These are phyloP conservation scores for Macquaria australasica DNA, from an alignment of 2,113 vertebrate genomes.

Conservation along the genomic window DNA sequence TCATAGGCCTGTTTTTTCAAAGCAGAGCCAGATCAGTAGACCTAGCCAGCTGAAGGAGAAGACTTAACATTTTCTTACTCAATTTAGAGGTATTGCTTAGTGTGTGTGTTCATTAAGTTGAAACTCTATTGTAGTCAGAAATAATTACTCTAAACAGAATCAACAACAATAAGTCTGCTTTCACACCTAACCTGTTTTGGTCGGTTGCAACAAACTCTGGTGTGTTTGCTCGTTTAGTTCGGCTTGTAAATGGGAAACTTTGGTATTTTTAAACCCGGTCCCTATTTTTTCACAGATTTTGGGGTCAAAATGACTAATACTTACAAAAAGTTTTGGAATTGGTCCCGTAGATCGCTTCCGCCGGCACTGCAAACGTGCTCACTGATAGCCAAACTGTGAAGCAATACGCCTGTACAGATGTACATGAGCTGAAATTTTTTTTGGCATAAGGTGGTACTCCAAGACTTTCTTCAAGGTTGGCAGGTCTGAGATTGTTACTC, in stretches of 20 bases:
- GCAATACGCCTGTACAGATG: too few species aligned
- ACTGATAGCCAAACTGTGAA: too few species aligned
- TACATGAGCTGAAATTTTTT: too few species aligned
- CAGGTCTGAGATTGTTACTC: too few species aligned
- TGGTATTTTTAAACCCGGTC: too few species aligned
- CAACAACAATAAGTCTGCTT: background rate
- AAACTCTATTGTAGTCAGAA: background rate
- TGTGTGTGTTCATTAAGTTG: background rate
- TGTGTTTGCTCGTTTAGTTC: background rate
- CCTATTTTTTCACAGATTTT: too few species aligned
- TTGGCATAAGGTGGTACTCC: too few species aligned
- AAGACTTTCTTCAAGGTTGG: too few species aligned
- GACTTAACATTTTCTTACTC: background rate
- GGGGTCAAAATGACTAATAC: too few species aligned
- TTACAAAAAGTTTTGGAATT: too few species aligned
- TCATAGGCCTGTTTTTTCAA: slow-evolving; percentile 15
- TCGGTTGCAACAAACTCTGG: background rate
- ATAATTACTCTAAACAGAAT: background rate
- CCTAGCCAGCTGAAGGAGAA: background rate
- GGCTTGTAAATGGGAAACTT: background rate
- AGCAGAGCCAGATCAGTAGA: slow-evolving; percentile 3
- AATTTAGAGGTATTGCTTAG: background rate
- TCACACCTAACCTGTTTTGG: background rate
- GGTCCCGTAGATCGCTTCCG: too few species aligned
- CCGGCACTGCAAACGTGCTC: too few species aligned